phyloP scores from a whole-genome alignment of 2,797 vertebrate species.

The Rhynchonycteris naso region DNA sequence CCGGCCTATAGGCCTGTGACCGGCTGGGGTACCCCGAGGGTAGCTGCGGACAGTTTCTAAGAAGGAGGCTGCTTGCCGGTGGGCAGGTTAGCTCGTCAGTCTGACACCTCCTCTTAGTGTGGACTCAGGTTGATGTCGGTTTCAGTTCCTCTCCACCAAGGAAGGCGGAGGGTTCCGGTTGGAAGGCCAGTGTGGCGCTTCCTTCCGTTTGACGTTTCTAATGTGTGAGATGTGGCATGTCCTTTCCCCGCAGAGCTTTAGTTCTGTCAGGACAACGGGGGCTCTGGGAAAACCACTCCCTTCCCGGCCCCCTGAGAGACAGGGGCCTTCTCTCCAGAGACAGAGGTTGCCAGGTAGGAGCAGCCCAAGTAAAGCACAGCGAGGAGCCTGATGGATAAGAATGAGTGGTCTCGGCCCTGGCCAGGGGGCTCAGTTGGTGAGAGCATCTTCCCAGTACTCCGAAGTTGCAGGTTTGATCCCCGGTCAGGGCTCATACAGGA shows the following conservation, averaged over 20 bases:
- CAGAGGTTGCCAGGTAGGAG: neutral
- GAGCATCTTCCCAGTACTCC: too few species aligned
- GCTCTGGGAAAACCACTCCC: neutral
- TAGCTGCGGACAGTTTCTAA: neutral
- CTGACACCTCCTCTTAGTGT: neutral
- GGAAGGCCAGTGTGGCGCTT: neutral
- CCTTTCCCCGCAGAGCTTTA: neutral
- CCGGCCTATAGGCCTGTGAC: neutral
- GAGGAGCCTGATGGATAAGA: neutral
- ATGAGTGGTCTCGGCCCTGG: neutral
- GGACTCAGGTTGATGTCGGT: neutral
- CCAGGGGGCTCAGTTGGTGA: neutral
- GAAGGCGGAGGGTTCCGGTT: neutral
- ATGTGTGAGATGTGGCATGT: neutral
- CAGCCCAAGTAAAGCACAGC: neutral
- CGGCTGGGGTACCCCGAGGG: neutral
- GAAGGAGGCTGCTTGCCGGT: neutral
- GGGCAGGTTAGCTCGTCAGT: neutral
- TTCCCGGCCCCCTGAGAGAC: accelerated
- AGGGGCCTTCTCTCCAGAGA: neutral
- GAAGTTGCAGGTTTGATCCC: too few species aligned
- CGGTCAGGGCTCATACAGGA: too few species aligned
- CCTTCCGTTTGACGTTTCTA: neutral
- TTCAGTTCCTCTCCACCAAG: neutral
- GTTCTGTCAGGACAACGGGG: neutral